Percentiles rank a stretch among this genome's conserved stretches.
phyloP scores from a whole-genome alignment of 2,797 vertebrate species.

The Notamacropus eugenii region DNA sequence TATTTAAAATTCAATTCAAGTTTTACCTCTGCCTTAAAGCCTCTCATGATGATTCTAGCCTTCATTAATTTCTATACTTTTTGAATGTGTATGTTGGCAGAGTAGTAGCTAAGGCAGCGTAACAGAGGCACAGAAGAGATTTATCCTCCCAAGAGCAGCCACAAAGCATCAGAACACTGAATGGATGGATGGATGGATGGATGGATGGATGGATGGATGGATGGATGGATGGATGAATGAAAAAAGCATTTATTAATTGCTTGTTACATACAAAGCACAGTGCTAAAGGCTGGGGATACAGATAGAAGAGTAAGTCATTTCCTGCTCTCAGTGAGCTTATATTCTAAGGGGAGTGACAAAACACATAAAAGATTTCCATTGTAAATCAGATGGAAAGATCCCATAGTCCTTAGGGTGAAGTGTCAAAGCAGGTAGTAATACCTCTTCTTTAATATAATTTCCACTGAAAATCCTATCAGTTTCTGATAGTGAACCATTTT shows the following conservation, averaged over 20 bases:
- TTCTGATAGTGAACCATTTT: background rate
- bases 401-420: background rate
- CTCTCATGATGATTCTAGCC: background rate
- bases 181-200: background rate
- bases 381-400: background rate
- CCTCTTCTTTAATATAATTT: background rate
- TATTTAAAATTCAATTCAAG: background rate
- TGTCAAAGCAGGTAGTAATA: background rate
- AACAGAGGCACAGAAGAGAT: background rate
- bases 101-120: background rate
- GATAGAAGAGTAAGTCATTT: background rate
- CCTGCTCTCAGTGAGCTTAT: background rate
- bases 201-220: no score
- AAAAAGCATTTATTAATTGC: background rate
- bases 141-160: background rate
- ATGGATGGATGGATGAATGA: no score
- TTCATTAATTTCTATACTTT: background rate
- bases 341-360: background rate
- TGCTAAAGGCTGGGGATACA: background rate
- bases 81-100: background rate
- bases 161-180: background rate
- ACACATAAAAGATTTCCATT: background rate
- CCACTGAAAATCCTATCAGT: background rate
- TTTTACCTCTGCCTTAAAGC: background rate
- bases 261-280: background rate